Evolutionary conservation across 2,888 invertebrate species (phyloP).

Genomic region (Diarsia dahlii): DNA sequence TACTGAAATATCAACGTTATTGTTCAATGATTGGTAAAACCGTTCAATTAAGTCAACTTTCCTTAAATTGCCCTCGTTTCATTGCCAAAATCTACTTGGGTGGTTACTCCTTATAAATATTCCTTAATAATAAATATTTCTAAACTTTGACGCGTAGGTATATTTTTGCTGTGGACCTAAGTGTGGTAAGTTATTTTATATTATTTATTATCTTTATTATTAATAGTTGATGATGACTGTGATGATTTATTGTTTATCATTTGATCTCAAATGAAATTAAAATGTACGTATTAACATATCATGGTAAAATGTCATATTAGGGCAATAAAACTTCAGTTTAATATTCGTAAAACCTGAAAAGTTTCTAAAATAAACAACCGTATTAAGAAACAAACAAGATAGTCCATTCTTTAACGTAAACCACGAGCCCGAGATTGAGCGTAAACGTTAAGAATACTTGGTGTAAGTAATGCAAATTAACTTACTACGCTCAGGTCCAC

Average conservation of each 20-base stretch:
- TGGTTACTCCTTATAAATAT: background rate
- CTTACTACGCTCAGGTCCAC: constrained; percentile 40
- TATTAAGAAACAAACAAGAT: background rate
- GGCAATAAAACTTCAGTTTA: background rate
- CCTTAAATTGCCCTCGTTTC: background rate
- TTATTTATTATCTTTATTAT: background rate
- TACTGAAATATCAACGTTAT: constrained; percentile 8
- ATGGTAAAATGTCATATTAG: too few species aligned
- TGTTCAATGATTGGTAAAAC: background rate
- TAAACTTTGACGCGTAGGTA: too few species aligned
- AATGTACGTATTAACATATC: background rate
- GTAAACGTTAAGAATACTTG: constrained; percentile 21
- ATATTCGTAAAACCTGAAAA: background rate
- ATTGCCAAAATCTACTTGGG: background rate
- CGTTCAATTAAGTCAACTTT: background rate
- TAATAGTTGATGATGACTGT: background rate
- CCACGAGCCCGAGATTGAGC: background rate
- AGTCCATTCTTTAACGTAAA: background rate
- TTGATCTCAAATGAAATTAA: background rate
- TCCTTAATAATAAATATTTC: too few species aligned
- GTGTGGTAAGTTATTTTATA: background rate
- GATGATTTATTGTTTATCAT: background rate
- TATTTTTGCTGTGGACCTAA: background rate
- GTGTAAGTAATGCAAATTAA: constrained; percentile 53
- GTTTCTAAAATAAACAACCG: background rate